A percentile compares a stretch with the other conserved stretches of the same genome.
Conservation (phyloP, 2,888 invertebrate genomes). For the Stenotaenia linearis region DNA sequence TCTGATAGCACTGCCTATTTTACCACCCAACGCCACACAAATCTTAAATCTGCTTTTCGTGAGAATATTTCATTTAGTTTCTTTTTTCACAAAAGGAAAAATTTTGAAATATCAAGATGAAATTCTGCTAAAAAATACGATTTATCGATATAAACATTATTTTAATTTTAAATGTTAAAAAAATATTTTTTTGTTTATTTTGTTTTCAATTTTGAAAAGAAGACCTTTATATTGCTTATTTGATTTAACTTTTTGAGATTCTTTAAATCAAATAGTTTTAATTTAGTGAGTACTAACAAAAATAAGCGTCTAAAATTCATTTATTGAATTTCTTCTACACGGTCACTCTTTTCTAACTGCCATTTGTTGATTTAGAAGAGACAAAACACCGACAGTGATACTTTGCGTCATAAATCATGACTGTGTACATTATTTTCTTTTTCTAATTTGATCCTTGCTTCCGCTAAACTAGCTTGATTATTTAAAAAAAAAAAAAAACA, state of each 20-base stretch:
- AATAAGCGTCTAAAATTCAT: too few species aligned
- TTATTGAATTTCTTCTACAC: too few species aligned
- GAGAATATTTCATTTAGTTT: conserved; percentile 14
- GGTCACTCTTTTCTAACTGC: not conserved
- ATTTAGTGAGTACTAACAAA: too few species aligned
- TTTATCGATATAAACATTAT: too few species aligned
- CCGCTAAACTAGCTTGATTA: not conserved
- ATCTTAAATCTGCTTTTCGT: conserved; percentile 5
- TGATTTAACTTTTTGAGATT: too few species aligned
- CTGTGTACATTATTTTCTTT: not conserved
- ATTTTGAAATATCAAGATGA: too few species aligned
- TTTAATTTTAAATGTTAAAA: too few species aligned
- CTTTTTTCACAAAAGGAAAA: not conserved
- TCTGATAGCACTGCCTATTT: conserved; percentile 15
- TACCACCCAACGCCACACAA: not conserved
- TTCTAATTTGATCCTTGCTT: not conserved
- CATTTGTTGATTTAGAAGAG: not conserved
- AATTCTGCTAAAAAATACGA: too few species aligned
- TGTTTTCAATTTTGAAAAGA: too few species aligned
- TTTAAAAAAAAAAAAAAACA: not conserved
- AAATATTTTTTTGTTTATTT: too few species aligned
- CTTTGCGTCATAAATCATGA: not conserved
- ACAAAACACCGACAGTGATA: not conserved
- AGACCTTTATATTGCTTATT: too few species aligned
- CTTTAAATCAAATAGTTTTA: too few species aligned